Evolutionary conservation across 2,113 vertebrate genomes (phyloP).

Genomic region (Morone saxatilis): DNA sequence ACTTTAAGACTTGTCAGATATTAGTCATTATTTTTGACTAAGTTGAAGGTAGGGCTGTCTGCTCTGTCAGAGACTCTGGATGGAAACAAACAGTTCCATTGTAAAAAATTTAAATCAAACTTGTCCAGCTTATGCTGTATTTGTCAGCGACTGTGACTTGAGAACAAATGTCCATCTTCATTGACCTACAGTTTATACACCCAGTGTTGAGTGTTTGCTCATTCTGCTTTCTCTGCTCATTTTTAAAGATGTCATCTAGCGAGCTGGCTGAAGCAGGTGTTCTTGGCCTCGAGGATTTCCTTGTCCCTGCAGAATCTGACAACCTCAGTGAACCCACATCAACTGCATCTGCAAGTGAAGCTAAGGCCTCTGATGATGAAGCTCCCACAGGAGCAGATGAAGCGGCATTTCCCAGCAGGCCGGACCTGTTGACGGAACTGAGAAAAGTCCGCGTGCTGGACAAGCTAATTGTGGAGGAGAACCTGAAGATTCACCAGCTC

Average conservation of each 20-base stretch:
- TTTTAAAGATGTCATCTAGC: constrained; percentile 66
- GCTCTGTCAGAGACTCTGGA: background rate
- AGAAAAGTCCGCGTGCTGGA: constrained; percentile 70
- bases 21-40: background rate
- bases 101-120: background rate
- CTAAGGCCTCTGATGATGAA: background rate
- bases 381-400: background rate
- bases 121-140: too few species aligned
- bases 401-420: background rate
- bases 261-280: constrained; percentile 75
- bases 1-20: background rate
- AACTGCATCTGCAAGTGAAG: background rate
- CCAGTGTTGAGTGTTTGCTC: background rate
- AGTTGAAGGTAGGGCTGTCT: background rate
- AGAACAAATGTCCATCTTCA: background rate
- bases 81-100: background rate
- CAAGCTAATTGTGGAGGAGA: constrained; percentile 78
- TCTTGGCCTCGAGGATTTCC: constrained; percentile 67
- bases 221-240: background rate
- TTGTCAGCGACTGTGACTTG: too few species aligned
- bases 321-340: background rate
- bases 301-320: background rate
- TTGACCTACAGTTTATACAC: background rate
- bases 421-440: constrained; percentile 64
- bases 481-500: constrained; percentile 67